These are phyloP conservation scores for Nasonia vitripennis DNA, from an alignment of 1,140 invertebrate species.

Conservation along the genomic window DNA sequence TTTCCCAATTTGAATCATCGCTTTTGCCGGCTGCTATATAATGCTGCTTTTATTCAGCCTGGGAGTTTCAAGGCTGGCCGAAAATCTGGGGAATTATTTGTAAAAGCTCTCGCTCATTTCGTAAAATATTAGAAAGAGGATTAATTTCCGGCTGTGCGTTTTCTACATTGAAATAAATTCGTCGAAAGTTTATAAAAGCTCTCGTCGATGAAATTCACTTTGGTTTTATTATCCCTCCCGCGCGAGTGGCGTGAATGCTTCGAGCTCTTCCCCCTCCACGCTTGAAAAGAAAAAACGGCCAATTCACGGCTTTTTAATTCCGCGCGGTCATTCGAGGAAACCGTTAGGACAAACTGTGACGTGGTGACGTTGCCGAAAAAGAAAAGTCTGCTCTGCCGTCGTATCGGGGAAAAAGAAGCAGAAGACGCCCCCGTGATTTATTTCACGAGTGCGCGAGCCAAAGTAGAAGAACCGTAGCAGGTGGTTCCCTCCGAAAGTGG, in stretches of 20 bases:
- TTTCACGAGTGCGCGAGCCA: conserved; percentile 10
- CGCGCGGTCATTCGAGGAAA: not conserved
- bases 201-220: not conserved
- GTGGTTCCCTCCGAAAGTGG: not conserved
- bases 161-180: too few species aligned
- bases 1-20: conserved; percentile 23
- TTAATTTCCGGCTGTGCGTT: too few species aligned
- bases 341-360: not conserved
- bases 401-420: not conserved
- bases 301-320: conserved; percentile 39
- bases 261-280: not conserved
- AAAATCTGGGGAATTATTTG: not conserved
- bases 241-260: not conserved
- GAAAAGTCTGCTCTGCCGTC: not conserved
- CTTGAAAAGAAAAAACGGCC: not conserved
- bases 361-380: not conserved
- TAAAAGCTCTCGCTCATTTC: not conserved
- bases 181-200: too few species aligned
- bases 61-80: not conserved
- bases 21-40: not conserved
- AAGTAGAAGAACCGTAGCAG: conserved; percentile 1
- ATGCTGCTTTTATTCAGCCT: not conserved
- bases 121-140: too few species aligned
- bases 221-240: too few species aligned
- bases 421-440: conserved; percentile 21